A percentile compares a stretch with the other conserved stretches of the same genome.
phyloP scores from a whole-genome alignment of 1,140 invertebrate species.

The Neodiprion virginianus region DNA sequence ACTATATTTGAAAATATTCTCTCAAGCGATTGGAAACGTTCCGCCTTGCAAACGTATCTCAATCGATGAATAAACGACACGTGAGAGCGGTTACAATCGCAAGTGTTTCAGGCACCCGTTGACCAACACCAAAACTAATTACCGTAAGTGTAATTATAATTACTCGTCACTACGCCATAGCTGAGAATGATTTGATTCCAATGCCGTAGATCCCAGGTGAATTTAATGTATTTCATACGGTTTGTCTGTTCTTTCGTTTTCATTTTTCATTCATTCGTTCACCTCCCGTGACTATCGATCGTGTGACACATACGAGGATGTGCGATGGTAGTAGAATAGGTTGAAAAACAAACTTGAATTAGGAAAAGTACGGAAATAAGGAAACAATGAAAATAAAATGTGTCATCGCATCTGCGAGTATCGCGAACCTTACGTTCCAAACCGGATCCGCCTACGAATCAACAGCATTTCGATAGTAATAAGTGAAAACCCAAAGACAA shows the following conservation, averaged over 20 bases:
- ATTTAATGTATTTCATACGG: background rate
- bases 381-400: no score
- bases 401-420: no score
- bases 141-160: background rate
- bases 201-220: background rate
- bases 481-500: background rate
- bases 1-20: no score
- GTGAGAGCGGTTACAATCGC: background rate
- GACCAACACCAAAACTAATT: constrained; percentile 35
- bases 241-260: background rate
- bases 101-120: constrained; percentile 29
- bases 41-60: constrained; percentile 54
- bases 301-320: no score
- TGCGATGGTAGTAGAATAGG: no score
- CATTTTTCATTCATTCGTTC: no score
- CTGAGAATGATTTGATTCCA: background rate
- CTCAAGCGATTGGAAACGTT: constrained; percentile 33
- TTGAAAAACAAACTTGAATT: no score
- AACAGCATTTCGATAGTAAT: background rate
- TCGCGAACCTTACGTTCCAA: no score
- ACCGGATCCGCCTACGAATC: no score
- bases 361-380: no score
- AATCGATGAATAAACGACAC: constrained; percentile 1
- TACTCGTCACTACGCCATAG: constrained; percentile 2
- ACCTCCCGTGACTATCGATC: no score